Conservation (phyloP, 2,888 invertebrate species). For the Tyria jacobaeae region DNA sequence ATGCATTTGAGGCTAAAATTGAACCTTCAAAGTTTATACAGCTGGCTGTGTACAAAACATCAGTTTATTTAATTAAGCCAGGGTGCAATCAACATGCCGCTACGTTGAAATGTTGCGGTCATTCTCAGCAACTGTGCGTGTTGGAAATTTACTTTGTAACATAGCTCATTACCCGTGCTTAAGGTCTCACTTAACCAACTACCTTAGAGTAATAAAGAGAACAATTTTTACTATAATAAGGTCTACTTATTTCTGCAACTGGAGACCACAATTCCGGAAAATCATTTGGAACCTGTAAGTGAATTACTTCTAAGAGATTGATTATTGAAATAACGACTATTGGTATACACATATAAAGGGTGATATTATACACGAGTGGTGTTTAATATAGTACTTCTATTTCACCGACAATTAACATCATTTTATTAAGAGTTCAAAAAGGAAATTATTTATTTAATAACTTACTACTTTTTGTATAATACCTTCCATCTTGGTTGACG, state of each 20-base stretch:
- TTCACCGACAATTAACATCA: no score
- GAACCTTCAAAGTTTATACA: slow-evolving; percentile 30
- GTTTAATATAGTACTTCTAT: no score
- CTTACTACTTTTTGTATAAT: not conserved
- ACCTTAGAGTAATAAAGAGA: slow-evolving; percentile 4
- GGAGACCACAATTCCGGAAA: not conserved
- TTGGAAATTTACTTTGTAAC: slow-evolving; percentile 12
- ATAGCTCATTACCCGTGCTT: slow-evolving; percentile 2
- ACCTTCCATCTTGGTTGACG: not conserved
- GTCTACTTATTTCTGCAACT: not conserved
- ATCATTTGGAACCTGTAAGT: not conserved
- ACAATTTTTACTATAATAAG: not conserved
- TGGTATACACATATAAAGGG: not conserved
- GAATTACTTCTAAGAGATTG: not conserved
- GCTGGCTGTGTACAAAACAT: slow-evolving; percentile 62
- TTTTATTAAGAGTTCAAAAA: no score
- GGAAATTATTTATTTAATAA: no score
- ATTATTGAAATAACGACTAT: not conserved
- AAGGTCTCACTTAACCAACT: slow-evolving; percentile 5
- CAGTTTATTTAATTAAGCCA: slow-evolving; percentile 81
- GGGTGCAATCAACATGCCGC: slow-evolving; percentile 71
- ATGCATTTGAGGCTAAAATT: not conserved
- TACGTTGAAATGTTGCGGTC: slow-evolving; percentile 47
- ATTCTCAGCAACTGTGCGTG: slow-evolving; percentile 12
- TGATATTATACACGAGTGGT: no score